These are phyloP conservation scores for Idris sp. DNA, from an alignment of 1,140 invertebrate genomes.

Conservation along the genomic window DNA sequence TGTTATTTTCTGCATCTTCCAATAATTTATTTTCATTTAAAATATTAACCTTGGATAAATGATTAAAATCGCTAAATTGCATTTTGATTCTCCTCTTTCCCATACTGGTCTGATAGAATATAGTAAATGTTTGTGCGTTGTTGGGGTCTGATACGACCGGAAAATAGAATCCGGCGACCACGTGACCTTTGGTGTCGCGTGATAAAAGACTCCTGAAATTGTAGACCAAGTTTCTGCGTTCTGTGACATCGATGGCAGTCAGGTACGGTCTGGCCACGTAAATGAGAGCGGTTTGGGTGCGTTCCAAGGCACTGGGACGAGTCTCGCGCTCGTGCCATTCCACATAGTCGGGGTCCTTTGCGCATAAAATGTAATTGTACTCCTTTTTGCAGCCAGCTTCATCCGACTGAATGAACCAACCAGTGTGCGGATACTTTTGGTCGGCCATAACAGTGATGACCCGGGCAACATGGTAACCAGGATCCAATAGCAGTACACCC, in stretches of 20 bases:
- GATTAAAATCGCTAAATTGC: slow-evolving; percentile 83
- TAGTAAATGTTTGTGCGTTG: slow-evolving; percentile 83
- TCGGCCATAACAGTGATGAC: slow-evolving; percentile 93
- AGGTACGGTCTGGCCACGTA: slow-evolving; percentile 88
- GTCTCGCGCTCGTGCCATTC: slow-evolving; percentile 89
- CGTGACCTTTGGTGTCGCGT: slow-evolving; percentile 87
- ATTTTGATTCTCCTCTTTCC: slow-evolving; percentile 85
- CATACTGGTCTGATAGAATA: slow-evolving; percentile 86
- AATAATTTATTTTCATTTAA: neutral
- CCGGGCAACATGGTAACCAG: slow-evolving; percentile 92
- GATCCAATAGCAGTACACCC: slow-evolving; percentile 89
- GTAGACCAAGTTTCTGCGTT: slow-evolving; percentile 92
- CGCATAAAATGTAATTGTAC: slow-evolving; percentile 86
- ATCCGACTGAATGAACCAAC: slow-evolving; percentile 90
- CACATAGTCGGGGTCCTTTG: slow-evolving; percentile 84
- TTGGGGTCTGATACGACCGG: slow-evolving; percentile 81
- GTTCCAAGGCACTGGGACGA: slow-evolving; percentile 78
- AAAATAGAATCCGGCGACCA: slow-evolving; percentile 91
- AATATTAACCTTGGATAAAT: slow-evolving; percentile 64
- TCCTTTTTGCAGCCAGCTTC: slow-evolving; percentile 86
- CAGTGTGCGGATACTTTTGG: slow-evolving; percentile 89
- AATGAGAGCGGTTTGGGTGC: slow-evolving; percentile 81
- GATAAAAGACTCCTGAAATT: slow-evolving; percentile 90
- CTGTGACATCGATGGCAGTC: slow-evolving; percentile 90
- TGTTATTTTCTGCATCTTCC: too few relatives aligned